phyloP scores from a whole-genome alignment of 2,797 vertebrate species.

The Notolepis coatsorum region DNA sequence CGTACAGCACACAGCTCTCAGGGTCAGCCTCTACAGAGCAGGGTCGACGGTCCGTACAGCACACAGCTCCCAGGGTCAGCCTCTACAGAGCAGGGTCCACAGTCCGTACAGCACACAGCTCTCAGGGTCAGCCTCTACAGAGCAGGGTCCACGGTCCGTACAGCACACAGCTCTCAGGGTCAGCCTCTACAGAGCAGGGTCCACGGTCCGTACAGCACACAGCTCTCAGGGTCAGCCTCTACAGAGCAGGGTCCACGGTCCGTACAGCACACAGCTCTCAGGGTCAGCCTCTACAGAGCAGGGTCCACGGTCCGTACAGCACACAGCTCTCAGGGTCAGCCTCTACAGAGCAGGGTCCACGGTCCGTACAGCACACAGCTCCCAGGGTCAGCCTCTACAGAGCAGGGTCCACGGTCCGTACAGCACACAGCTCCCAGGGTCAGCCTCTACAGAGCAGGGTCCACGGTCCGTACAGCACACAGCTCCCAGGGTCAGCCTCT shows the following conservation, averaged over 20 bases:
- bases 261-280: neutral
- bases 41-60: neutral
- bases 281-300: neutral
- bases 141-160: neutral
- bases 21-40: neutral
- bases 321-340: neutral
- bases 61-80: neutral
- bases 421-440: neutral
- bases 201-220: neutral
- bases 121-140: neutral
- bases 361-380: neutral
- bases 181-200: neutral
- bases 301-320: neutral
- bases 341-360: neutral
- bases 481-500: neutral
- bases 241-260: neutral
- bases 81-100: neutral
- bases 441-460: neutral
- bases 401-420: neutral
- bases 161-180: neutral
- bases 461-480: neutral
- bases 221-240: neutral
- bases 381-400: neutral
- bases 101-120: neutral
- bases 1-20: neutral